Base-by-base conservation (phyloP, 2,888 invertebrate species). In the Melanotus villosus region DNA sequence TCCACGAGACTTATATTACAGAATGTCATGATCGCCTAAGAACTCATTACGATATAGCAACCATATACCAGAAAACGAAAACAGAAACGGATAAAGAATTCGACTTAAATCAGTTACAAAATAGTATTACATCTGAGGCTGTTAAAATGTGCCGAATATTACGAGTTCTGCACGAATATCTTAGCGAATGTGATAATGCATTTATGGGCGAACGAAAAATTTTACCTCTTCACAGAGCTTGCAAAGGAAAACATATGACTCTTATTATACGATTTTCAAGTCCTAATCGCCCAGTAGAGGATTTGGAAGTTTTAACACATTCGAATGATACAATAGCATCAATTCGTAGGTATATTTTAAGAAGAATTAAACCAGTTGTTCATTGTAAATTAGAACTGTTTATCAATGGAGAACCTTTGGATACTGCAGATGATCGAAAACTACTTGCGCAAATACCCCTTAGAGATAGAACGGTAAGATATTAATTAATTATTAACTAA, bases 151-250 rank as follows among this genome's bases (percentile, higher is more conserved):
- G 95, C 84, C 91, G 98, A 76, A 94, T 98, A 63, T 90, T 98
- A 85, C 94, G 95, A 85, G 97, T 98, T 80, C 89, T 98, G 80
- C 94, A 95, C 83, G 98, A 98, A 86, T 98, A 98, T 84, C 91
- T 98, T 72, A 93, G 93, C 79, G 97, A 98, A 86, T 98, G 97
- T 87, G 98, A 98, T 88, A 91, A 91, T 78, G 91, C 92, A 74
- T 96, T 93, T 85, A 90, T 92, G 54, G 94, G 94, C 36, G 98
- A 98, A 83, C 88, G 98, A 74, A 92, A 93, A 81, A 92, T 95
- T 79, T 87, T 98, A 79, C 97, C 98, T 19, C 90, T 98, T 69
- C 93, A 93, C 80, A 88, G 97, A 80, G 95, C 97, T 7, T 94
- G 94, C 75, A 90, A 96, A 72, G 98, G 98, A 65, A 94, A 97